phyloP scores from a whole-genome alignment of 2,113 vertebrate genomes.

The Pycnonotus jocosus region DNA sequence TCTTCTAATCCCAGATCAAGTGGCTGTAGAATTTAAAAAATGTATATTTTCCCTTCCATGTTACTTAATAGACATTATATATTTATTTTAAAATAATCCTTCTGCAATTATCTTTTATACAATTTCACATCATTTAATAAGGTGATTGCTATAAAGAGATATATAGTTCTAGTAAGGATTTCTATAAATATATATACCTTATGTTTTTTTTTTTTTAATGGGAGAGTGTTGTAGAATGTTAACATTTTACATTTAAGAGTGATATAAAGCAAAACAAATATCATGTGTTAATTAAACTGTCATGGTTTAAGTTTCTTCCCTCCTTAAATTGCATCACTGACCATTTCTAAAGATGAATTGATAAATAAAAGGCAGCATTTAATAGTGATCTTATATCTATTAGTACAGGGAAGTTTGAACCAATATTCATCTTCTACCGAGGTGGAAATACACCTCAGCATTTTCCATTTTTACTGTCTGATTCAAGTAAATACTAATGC shows the following conservation, averaged over 20 bases:
- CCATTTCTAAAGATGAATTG: background rate
- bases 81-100: background rate
- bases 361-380: background rate
- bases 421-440: background rate
- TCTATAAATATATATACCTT: background rate
- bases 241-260: background rate
- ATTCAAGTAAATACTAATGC: background rate
- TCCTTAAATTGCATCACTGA: background rate
- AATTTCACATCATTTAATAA: background rate
- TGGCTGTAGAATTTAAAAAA: background rate
- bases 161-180: background rate
- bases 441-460: background rate
- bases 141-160: background rate
- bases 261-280: background rate
- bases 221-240: background rate
- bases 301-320: background rate
- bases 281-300: background rate
- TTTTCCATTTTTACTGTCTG: background rate
- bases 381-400: background rate
- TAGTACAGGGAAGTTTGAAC: background rate
- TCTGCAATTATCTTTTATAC: background rate
- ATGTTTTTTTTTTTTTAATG: background rate
- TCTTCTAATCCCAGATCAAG: background rate
- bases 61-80: background rate
- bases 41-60: background rate